Base-by-base conservation (phyloP, 2,888 invertebrate genomes). In the Epistrophe grossulariae region DNA sequence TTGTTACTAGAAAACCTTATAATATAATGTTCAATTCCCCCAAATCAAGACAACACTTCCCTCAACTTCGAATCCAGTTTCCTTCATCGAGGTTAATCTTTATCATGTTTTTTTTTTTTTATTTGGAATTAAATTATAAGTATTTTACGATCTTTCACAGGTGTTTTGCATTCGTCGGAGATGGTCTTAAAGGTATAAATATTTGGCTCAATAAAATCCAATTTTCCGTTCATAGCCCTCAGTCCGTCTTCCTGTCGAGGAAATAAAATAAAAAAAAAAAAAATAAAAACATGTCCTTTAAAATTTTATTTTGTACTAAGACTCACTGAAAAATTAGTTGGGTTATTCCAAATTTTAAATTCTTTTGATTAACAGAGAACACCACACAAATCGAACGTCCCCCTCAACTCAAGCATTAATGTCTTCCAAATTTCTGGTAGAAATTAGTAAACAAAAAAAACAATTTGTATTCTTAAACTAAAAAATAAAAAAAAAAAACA, bases 401-500 rank as follows among this genome's bases (percentile, higher is more conserved):
- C 45, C 45, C 45, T 48, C 19, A 45, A 50, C 72, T 48, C 19
- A 45, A 50, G 38, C 79, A 82, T 79, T 82, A 82, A 60, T 79
- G 85, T 76, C 71, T 79, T 87, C 64, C 52, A 50, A 48, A 66
- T 62, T 76, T 87, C 55, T 79, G 79, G 82, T 79, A 81, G 72
- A 55, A 71, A 82, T 77, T 77, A 84, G 81, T 19, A 24, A 43
- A 68, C 43, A 82, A 59, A 74, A n/a, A 24, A 70, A 48, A 59
- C 40, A 52, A 48, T 60, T 48, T 17, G 48, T 73, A 64, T 48
- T 82, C n/a, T 66, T 60, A 72, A 82, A 71, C 73, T 70, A 72
- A 81, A 73, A 66, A 35, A 66, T 24, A 45, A 72, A n/a, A 55
- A 17, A 17, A 62, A 60, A 60, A 68, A 64, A 71, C 50, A 48